A percentile compares a stretch with the other conserved stretches of the same genome.
phyloP scores from a whole-genome alignment of 2,113 vertebrate species.

The Hippolais icterina region DNA sequence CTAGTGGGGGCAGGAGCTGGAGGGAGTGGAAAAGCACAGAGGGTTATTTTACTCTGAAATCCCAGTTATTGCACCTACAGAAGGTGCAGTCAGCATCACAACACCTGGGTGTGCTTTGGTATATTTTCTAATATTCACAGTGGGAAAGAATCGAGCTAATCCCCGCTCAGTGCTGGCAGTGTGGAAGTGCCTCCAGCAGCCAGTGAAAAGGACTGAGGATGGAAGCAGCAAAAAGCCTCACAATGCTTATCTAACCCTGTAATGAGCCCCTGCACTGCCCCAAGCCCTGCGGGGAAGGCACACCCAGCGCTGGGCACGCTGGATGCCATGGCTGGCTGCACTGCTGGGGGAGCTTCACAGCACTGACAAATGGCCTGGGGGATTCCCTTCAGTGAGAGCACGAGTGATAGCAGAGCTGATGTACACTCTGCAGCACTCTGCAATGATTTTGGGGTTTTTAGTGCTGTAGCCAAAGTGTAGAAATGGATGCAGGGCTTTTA shows the following conservation, averaged over 20 bases:
- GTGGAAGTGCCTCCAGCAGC: background rate
- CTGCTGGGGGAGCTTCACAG: background rate
- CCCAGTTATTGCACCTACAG: background rate
- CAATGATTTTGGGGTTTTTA: background rate
- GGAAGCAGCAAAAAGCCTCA: background rate
- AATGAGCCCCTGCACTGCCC: background rate
- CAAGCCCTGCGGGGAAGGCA: background rate
- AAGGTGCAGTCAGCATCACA: background rate
- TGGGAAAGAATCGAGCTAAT: background rate
- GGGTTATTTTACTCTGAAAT: background rate
- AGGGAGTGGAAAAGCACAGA: background rate
- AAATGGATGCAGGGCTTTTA: background rate
- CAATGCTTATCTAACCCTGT: background rate
- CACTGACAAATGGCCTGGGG: background rate
- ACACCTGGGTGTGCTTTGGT: background rate
- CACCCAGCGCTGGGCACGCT: rapidly evolving
- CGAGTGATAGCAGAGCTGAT: background rate
- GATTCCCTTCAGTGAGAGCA: background rate
- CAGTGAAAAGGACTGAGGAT: background rate
- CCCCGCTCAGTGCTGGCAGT: rapidly evolving
- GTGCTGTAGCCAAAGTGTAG: background rate
- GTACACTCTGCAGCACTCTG: background rate
- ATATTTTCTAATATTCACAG: background rate
- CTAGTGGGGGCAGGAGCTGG: background rate
- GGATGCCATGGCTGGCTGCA: background rate